Evolutionary conservation across 2,888 invertebrate species (phyloP), one percentile per base, ranked within the genome.

Genomic region (Pyrochroa serraticornis): DNA sequence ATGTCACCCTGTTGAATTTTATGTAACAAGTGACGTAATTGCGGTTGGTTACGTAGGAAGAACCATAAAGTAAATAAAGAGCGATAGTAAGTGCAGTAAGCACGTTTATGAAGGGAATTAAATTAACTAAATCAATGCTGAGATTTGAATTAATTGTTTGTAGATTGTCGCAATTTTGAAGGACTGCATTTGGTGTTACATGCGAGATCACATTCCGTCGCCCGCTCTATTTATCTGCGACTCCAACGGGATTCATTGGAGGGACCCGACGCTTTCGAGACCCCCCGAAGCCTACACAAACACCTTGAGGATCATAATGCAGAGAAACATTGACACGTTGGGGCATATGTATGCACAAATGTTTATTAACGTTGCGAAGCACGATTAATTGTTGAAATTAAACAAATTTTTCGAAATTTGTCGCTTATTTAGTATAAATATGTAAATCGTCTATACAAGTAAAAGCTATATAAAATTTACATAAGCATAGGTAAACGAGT

Each of bases 111-210:
- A 3, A 22, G 5, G 3, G 22, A 22, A 22, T 22, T 22, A 5
- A 2, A 22, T 22, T 22, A 22, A 36, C 43, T 38, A n/a, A n/a
- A n/a, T n/a, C n/a, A n/a, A n/a, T n/a, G n/a, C 53, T 54, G 30
- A 9, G 14, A 30, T 37, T 52, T 36, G 8, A 32, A 35, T 46
- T 42, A 10, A 36, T 36, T 35, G 63, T 6, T 52, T 63, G 54
- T 74, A 88, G 91, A 87, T 93, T 62, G 90, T 90, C 3, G 85
- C 89, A 67, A 83, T 95, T 49, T 77, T 95, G 64, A 85, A 91
- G 45, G 94, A 95, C 73, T 92, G 92, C 71, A 84, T 95, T 53
- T 95, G 95, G 94, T 90, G 89, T 70, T 95, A 93, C 74, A 89
- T 95, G 77, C 86, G 92, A 64, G 94, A 94, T 73, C 87, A 94